phyloP scores from a whole-genome alignment of 2,888 invertebrate species.

The Conchocele bisecta region DNA sequence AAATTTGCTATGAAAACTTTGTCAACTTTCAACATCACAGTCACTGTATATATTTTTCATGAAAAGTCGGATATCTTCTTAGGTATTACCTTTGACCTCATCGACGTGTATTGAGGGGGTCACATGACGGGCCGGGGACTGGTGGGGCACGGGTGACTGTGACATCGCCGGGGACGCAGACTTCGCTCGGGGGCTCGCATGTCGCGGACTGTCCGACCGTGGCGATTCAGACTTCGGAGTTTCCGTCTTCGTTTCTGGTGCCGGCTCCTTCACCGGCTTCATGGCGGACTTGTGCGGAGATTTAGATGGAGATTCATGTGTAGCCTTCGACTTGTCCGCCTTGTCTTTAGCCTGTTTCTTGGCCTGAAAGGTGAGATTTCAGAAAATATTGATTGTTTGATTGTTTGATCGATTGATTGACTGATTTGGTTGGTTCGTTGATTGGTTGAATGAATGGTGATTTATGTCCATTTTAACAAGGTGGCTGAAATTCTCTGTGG shows the following conservation, averaged over 20 bases:
- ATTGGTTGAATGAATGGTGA: no score
- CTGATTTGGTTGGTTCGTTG: no score
- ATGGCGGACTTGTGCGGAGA: constrained; percentile 41
- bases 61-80: no score
- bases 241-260: constrained; percentile 41
- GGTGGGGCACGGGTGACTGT: constrained; percentile 44
- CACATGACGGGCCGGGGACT: constrained; percentile 31
- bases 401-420: no score
- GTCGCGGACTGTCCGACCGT: no score
- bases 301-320: constrained; percentile 60
- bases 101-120: constrained; percentile 44
- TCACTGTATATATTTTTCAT: no score
- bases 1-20: no score
- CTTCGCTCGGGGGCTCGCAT: no score
- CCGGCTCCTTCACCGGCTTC: constrained; percentile 39
- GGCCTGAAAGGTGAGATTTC: background rate
- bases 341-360: background rate
- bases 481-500: no score
- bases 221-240: constrained; percentile 45
- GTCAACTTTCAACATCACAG: no score
- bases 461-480: no score
- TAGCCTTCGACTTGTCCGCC: constrained; percentile 10
- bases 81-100: constrained; percentile 35
- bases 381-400: background rate
- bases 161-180: no score